Percentiles rank a stretch among this genome's conserved stretches.
These are phyloP conservation scores for Diplosoma virens DNA, from an alignment of 23 tunicate genomes.

Conservation along the genomic window DNA sequence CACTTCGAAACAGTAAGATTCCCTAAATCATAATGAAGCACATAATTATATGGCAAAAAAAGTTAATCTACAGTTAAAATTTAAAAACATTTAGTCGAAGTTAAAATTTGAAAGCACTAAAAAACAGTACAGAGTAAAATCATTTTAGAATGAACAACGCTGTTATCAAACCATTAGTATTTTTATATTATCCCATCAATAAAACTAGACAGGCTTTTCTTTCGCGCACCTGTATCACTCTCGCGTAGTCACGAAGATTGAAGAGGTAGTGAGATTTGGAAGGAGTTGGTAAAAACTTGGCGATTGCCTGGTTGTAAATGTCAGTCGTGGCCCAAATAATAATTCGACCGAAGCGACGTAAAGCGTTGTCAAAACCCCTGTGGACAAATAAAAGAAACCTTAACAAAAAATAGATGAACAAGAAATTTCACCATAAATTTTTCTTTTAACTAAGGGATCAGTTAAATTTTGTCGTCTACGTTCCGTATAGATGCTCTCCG, in stretches of 20 bases:
- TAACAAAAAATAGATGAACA: not conserved
- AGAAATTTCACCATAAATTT: too few relatives aligned
- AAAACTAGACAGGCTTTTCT: too few relatives aligned
- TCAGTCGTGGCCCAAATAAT: slow-evolving; percentile 93
- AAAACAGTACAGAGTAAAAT: too few relatives aligned
- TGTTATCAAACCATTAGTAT: too few relatives aligned
- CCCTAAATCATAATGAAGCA: slow-evolving; percentile 29
- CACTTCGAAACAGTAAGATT: slow-evolving; percentile 74
- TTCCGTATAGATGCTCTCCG: too few relatives aligned
- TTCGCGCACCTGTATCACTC: slow-evolving; percentile 84
- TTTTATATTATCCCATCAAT: too few relatives aligned
- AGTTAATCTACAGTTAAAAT: not conserved
- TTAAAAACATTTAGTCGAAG: too few relatives aligned
- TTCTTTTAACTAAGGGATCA: too few relatives aligned
- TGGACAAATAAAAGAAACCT: not conserved
- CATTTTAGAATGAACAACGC: too few relatives aligned
- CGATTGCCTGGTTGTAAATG: slow-evolving; percentile 80
- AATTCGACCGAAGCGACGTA: slow-evolving; percentile 80
- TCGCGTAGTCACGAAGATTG: slow-evolving; percentile 79
- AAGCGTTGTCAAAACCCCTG: slow-evolving; percentile 90
- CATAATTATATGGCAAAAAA: not conserved
- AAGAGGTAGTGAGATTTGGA: slow-evolving; percentile 85
- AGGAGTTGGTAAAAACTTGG: slow-evolving; percentile 82
- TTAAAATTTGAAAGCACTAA: too few relatives aligned
- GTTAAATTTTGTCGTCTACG: too few relatives aligned